These are phyloP conservation scores for Nowickia ferox DNA, from an alignment of 2,888 invertebrate species.

Conservation along the genomic window DNA sequence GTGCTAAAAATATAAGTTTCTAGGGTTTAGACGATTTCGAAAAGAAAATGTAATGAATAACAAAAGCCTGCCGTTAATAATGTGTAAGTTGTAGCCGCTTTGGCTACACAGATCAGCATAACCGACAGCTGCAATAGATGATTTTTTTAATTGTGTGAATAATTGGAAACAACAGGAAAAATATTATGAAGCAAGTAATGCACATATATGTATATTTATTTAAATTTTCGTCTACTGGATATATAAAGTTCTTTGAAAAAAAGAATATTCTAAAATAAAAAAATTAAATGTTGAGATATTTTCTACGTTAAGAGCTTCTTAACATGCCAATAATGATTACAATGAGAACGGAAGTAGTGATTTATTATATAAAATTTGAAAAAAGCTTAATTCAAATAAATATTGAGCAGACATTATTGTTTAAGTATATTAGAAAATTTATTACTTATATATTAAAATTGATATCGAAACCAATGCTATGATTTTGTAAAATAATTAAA, in stretches of 20 bases:
- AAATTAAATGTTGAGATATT: too few species aligned
- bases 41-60: background rate
- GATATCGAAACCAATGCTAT: too few species aligned
- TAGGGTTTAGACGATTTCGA: slow-evolving; percentile 31
- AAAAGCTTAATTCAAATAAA: too few species aligned
- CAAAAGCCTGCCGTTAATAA: slow-evolving; percentile 1
- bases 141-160: slow-evolving; percentile 53
- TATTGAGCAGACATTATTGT: too few species aligned
- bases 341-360: too few species aligned
- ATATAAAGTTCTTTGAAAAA: background rate
- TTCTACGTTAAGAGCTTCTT: too few species aligned
- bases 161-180: slow-evolving; percentile 46
- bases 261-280: too few species aligned
- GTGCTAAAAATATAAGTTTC: slow-evolving; percentile 25
- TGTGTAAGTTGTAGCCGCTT: background rate
- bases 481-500: too few species aligned
- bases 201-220: background rate
- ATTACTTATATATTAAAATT: too few species aligned
- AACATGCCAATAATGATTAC: too few species aligned
- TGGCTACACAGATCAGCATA: background rate
- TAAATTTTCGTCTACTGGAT: background rate
- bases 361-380: too few species aligned
- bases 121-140: background rate
- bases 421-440: too few species aligned
- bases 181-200: background rate